These are phyloP conservation scores for Caenorhabditis sp. DNA, from an alignment of 2,888 invertebrate species.

Conservation along the genomic window DNA sequence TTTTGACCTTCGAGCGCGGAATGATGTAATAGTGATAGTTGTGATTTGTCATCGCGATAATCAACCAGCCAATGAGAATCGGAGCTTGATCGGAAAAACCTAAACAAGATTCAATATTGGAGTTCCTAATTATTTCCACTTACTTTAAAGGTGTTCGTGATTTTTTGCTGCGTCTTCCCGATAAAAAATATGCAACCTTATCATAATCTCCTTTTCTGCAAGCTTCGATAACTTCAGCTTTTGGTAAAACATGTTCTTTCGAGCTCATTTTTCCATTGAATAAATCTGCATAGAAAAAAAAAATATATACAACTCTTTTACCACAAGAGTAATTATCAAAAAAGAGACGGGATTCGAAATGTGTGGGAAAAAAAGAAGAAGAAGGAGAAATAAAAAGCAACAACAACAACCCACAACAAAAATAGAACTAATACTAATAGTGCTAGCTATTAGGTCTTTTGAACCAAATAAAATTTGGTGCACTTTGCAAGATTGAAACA, in stretches of 20 bases:
- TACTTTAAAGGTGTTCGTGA: constrained; percentile 59
- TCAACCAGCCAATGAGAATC: constrained; percentile 30
- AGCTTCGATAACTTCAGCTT: constrained; percentile 60
- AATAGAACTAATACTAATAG: neutral
- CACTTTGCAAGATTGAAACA: neutral
- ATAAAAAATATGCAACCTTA: constrained; percentile 53
- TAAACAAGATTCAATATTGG: constrained; percentile 3
- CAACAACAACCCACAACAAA: neutral
- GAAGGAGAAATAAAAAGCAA: neutral
- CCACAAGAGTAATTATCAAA: constrained; percentile 1
- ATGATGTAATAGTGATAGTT: constrained; percentile 32
- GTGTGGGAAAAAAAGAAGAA: neutral
- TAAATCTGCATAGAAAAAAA: neutral
- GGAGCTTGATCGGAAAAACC: constrained; percentile 18
- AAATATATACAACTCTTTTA: neutral
- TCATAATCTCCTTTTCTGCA: constrained; percentile 60
- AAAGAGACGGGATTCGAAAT: constrained; percentile 1
- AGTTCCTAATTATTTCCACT: neutral
- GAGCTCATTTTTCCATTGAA: constrained; percentile 23
- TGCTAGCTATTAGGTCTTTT: neutral
- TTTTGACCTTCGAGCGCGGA: constrained; percentile 28
- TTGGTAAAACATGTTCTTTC: constrained; percentile 31
- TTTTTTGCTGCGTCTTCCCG: constrained; percentile 52
- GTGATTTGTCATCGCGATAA: constrained; percentile 33
- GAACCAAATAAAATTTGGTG: neutral